phyloP scores from a whole-genome alignment of 2,113 vertebrate species.

The Perca flavescens region DNA sequence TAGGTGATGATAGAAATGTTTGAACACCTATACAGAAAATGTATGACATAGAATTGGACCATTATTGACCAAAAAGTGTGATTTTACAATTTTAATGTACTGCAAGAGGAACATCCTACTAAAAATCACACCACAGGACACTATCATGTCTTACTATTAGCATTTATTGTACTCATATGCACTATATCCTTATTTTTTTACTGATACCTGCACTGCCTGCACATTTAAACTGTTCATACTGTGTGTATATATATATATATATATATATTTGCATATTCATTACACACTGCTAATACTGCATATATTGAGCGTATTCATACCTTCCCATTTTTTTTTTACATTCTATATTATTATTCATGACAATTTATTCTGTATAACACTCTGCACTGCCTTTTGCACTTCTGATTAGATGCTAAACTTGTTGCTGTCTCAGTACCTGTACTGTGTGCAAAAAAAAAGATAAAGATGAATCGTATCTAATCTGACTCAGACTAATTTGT shows the following conservation, averaged over 20 bases:
- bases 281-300: neutral
- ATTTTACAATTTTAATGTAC: no score
- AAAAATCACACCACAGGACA: no score
- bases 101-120: no score
- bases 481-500: neutral
- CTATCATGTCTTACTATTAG: neutral
- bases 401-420: neutral
- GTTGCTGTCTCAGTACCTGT: neutral
- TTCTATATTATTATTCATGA: no score
- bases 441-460: neutral
- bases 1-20: neutral
- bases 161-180: neutral
- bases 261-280: no score
- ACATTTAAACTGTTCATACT: neutral
- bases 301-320: neutral
- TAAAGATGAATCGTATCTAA: neutral
- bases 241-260: neutral
- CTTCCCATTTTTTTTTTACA: neutral
- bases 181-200: neutral
- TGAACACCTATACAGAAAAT: no score
- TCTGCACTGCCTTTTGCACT: no score
- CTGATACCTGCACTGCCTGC: neutral
- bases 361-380: no score
- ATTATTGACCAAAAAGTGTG: neutral
- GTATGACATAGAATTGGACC: neutral